Percentiles rank a stretch among this genome's conserved stretches.
phyloP scores from a whole-genome alignment of 92 coral and sea anemone genomes.

The Zoanthus solanderi region DNA sequence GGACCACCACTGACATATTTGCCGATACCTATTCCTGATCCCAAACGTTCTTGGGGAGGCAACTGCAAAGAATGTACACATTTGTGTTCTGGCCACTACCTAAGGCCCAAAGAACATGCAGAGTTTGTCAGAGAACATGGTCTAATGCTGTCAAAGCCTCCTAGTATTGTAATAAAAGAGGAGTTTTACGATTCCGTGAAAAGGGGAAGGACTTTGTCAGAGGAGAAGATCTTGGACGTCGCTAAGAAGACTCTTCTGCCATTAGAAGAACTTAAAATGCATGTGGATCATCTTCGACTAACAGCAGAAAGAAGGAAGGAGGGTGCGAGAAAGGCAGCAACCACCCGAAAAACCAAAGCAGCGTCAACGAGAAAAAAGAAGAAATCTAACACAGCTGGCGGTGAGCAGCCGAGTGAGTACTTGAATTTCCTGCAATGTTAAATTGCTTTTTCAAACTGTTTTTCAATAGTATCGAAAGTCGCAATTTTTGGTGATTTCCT shows the following conservation, averaged over 20 bases:
- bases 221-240: constrained; percentile 42
- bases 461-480: constrained; percentile 27
- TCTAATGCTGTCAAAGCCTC: constrained; percentile 51
- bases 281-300: constrained; percentile 52
- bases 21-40: constrained; percentile 74
- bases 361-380: constrained; percentile 44
- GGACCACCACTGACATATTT: constrained; percentile 64
- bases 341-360: constrained; percentile 52
- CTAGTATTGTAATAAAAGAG: constrained; percentile 58
- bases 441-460: constrained; percentile 9
- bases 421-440: constrained; percentile 36
- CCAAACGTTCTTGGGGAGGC: constrained; percentile 61
- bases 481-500: constrained; percentile 35
- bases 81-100: constrained; percentile 44
- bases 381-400: constrained; percentile 48
- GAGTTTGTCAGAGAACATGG: constrained; percentile 30
- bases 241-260: constrained; percentile 62
- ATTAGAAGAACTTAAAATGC: constrained; percentile 62
- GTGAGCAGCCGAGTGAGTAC: constrained; percentile 49
- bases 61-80: constrained; percentile 29
- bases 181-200: constrained; percentile 54
- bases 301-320: constrained; percentile 53
- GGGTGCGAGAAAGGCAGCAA: constrained; percentile 60
- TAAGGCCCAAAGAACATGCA: constrained; percentile 49
- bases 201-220: constrained; percentile 35